These are phyloP conservation scores for Ascaphus truei DNA, from an alignment of 2,113 vertebrate species.

Conservation along the genomic window DNA sequence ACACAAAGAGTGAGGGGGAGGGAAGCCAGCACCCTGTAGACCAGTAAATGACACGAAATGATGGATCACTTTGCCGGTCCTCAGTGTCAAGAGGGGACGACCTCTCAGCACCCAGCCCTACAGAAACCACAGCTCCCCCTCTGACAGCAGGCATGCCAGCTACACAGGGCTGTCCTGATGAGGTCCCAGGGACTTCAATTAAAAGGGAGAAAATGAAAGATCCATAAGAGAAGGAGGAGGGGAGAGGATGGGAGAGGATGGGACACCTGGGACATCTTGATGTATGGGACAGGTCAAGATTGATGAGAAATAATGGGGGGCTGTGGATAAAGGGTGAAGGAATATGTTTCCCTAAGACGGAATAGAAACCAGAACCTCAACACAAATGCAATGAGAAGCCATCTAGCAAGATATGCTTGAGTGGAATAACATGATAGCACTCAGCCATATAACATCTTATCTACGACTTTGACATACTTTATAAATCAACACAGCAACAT, in stretches of 20 bases:
- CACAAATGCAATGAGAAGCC: no score
- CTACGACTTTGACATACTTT: no score
- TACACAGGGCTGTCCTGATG: slow-evolving; percentile 15
- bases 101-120: slow-evolving; percentile 17
- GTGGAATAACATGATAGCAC: no score
- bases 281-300: slow-evolving; percentile 28
- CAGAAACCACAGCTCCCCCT: slow-evolving; percentile 23
- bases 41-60: slow-evolving; percentile 22
- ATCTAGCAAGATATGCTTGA: no score
- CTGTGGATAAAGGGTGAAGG: slow-evolving; percentile 16
- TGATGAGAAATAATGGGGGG: slow-evolving; percentile 25
- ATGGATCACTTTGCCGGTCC: slow-evolving; percentile 25
- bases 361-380: neutral
- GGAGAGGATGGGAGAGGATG: neutral
- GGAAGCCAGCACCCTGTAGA: neutral
- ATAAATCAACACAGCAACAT: no score
- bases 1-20: slow-evolving; percentile 12
- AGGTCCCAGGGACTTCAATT: slow-evolving; percentile 25
- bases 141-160: slow-evolving; percentile 27
- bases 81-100: slow-evolving; percentile 31
- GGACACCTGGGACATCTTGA: slow-evolving; percentile 7
- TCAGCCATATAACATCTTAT: no score
- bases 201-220: slow-evolving; percentile 19
- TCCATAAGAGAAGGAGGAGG: slow-evolving; percentile 24
- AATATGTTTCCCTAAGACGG: slow-evolving; percentile 16